Conservation (phyloP, 2,888 invertebrate genomes). For the Sycophila texana region DNA sequence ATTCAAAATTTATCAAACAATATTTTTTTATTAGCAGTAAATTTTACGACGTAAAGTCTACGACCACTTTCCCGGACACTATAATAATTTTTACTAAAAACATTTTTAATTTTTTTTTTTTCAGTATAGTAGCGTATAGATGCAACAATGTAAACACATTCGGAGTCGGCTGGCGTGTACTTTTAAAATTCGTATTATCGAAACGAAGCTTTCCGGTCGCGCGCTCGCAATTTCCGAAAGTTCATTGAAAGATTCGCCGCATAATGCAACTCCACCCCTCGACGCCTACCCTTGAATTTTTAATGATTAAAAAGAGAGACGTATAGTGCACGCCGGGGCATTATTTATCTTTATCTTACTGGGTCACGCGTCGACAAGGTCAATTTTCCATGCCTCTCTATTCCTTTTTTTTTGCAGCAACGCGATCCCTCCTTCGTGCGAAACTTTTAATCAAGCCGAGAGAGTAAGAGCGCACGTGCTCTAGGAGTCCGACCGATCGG, state of each 20-base stretch:
- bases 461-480: background rate
- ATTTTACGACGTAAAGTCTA: too few relatives aligned
- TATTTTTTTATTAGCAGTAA: too few relatives aligned
- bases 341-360: constrained; percentile 22
- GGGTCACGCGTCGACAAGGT: constrained; percentile 30
- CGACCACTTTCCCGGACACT: too few relatives aligned
- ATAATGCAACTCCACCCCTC: background rate
- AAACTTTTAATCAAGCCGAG: constrained; percentile 21
- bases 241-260: background rate
- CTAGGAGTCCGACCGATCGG: background rate
- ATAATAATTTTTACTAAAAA: too few relatives aligned
- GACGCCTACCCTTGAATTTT: background rate
- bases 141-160: constrained; percentile 10
- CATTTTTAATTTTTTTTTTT: too few relatives aligned
- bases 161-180: background rate
- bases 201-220: background rate
- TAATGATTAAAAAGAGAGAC: constrained; percentile 14
- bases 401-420: constrained; percentile 6
- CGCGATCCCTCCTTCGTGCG: background rate
- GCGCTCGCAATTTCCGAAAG: background rate
- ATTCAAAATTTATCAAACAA: too few relatives aligned
- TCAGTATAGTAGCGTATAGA: background rate
- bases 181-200: background rate
- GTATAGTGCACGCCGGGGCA: background rate
- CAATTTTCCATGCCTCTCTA: background rate